Percentiles rank a stretch among this genome's conserved stretches.
Evolutionary conservation across 1,140 invertebrate species (phyloP).

Genomic region (Alviniconcha marisindica): DNA sequence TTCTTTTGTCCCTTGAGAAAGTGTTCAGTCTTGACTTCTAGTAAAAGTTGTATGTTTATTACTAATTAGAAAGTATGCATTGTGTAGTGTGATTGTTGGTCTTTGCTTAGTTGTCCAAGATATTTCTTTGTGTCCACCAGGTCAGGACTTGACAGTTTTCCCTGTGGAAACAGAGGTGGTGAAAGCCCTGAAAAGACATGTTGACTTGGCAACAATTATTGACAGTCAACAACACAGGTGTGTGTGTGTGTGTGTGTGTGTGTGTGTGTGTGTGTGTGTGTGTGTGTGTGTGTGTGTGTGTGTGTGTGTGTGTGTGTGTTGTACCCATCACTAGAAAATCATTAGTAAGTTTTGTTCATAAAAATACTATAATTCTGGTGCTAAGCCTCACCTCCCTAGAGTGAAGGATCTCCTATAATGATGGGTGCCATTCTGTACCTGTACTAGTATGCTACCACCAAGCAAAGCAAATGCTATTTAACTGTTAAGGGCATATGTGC

Average conservation of each 20-base stretch:
- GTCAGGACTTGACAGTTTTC: slow-evolving; percentile 88
- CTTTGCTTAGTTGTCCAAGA: slow-evolving; percentile 16
- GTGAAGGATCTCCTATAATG: not conserved
- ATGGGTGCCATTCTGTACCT: no score
- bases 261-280: slow-evolving; percentile 24
- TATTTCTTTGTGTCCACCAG: no score
- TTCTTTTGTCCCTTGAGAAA: no score
- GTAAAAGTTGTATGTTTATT: no score
- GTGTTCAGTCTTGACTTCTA: no score
- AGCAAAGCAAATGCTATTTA: no score
- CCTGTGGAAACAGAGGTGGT: slow-evolving; percentile 86
- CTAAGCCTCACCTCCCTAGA: not conserved
- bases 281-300: no score
- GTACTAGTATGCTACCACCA: no score
- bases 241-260: slow-evolving; percentile 35
- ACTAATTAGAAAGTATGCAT: no score
- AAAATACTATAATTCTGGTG: not conserved
- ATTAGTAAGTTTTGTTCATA: not conserved
- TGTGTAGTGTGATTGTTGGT: not conserved
- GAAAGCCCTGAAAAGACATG: slow-evolving; percentile 82
- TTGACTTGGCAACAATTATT: slow-evolving; percentile 86
- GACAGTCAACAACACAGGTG: slow-evolving; percentile 78
- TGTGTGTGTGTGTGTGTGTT: not conserved
- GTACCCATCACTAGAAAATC: not conserved
- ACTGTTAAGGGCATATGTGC: no score